Percentiles rank a stretch among this genome's conserved stretches.
Evolutionary conservation across 1,140 invertebrate genomes (phyloP).

Genomic region (Helicoverpa zea): DNA sequence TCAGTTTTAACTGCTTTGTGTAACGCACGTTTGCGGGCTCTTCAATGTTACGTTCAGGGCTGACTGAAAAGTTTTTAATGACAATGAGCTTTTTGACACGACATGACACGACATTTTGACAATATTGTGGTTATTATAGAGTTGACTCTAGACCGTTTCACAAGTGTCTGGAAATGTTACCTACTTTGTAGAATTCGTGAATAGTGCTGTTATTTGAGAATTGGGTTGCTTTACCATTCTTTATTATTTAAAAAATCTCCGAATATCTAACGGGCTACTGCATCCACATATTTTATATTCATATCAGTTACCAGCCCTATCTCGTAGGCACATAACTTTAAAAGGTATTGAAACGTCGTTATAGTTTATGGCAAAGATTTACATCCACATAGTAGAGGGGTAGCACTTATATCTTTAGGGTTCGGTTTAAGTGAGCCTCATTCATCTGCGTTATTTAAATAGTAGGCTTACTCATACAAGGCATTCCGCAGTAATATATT

Average conservation of each 20-base stretch:
- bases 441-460: conserved; percentile 36
- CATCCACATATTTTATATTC: background rate
- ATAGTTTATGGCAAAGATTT: conserved; percentile 45
- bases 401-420: conserved; percentile 18
- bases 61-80: conserved; percentile 15
- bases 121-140: background rate
- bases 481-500: conserved; percentile 9
- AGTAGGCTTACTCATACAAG: conserved; percentile 17
- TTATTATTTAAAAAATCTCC: too few relatives aligned
- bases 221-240: too few relatives aligned
- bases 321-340: conserved; percentile 36
- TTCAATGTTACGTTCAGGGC: conserved; percentile 50
- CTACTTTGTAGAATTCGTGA: too few relatives aligned
- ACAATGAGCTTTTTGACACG: conserved; percentile 26
- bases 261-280: too few relatives aligned
- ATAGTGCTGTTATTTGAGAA: too few relatives aligned
- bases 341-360: conserved; percentile 46
- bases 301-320: conserved; percentile 21
- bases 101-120: background rate
- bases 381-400: conserved; percentile 33
- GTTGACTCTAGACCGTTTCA: background rate
- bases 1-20: conserved; percentile 63
- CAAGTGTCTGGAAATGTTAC: too few relatives aligned
- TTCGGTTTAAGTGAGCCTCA: background rate
- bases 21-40: conserved; percentile 59